Conservation (phyloP, 2,888 invertebrate genomes). For the Rambutsinella grinnellia region DNA sequence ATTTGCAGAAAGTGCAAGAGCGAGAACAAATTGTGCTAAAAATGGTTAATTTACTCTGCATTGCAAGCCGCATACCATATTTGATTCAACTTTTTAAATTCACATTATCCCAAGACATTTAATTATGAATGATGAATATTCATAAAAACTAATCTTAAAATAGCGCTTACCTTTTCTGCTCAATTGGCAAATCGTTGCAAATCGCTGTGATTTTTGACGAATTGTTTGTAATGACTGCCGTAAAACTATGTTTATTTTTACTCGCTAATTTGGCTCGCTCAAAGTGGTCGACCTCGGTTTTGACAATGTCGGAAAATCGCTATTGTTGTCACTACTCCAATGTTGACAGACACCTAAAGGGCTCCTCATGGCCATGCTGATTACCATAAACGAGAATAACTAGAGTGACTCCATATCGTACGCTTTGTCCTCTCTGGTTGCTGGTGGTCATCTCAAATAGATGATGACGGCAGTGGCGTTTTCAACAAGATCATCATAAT, state of each 20-base stretch:
- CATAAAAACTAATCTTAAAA: neutral
- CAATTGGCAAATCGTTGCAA: conserved; percentile 11
- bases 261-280: neutral
- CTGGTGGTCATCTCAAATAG: conserved; percentile 8
- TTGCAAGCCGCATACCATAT: conserved; percentile 6
- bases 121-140: neutral
- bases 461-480: conserved; percentile 1
- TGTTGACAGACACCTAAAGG: conserved; percentile 22
- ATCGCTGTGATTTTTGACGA: neutral
- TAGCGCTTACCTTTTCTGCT: conserved; percentile 5
- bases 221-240: neutral
- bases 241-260: neutral
- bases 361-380: conserved; percentile 31
- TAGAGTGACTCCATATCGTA: neutral
- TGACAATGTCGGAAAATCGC: conserved; percentile 37
- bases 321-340: conserved; percentile 1
- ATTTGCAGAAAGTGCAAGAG: neutral
- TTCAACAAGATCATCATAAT: no score
- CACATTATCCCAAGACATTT: neutral
- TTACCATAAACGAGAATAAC: conserved; percentile 30
- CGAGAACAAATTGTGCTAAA: neutral
- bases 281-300: conserved; percentile 41
- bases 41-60: neutral
- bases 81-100: conserved; percentile 3
- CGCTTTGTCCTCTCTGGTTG: neutral